Percentiles rank a stretch among this genome's conserved stretches.
Conservation (phyloP, 2,113 vertebrate genomes). For the Scopus umbretta region DNA sequence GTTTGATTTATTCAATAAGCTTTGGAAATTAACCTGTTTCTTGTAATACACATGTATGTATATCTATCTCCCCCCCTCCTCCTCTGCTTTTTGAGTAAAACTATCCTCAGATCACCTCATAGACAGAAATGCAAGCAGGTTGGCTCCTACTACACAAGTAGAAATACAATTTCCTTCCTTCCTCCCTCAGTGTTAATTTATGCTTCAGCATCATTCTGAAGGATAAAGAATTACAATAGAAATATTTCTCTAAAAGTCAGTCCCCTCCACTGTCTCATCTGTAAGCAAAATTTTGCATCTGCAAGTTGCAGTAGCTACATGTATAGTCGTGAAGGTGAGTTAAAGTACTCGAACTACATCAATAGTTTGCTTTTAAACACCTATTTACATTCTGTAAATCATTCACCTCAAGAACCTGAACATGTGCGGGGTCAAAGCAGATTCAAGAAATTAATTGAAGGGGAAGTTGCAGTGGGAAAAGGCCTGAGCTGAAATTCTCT, state of each 20-base stretch:
- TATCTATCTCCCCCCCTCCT: fast-evolving
- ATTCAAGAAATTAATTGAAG: not conserved
- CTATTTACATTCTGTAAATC: not conserved
- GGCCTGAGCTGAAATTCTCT: not conserved
- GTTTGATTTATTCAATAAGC: not conserved
- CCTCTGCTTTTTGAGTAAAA: not conserved
- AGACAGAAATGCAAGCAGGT: not conserved
- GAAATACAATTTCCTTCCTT: not conserved
- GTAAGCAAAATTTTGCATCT: not conserved
- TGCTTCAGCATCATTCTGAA: not conserved
- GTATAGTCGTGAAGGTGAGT: not conserved
- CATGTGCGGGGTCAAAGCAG: not conserved
- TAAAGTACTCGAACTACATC: not conserved
- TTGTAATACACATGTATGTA: not conserved
- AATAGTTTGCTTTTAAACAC: not conserved
- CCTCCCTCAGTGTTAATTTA: not conserved
- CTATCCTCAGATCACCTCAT: not conserved
- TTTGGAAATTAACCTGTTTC: not conserved
- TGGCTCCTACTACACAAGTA: not conserved
- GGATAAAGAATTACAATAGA: not conserved
- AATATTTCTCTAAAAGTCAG: not conserved
- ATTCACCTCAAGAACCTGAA: not conserved
- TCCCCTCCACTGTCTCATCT: not conserved
- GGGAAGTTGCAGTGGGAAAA: not conserved
- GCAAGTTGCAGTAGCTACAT: not conserved